Evolutionary conservation across 1,140 invertebrate genomes (phyloP), one percentile per base, ranked within the genome.

Genomic region (Choristoneura fumiferana): DNA sequence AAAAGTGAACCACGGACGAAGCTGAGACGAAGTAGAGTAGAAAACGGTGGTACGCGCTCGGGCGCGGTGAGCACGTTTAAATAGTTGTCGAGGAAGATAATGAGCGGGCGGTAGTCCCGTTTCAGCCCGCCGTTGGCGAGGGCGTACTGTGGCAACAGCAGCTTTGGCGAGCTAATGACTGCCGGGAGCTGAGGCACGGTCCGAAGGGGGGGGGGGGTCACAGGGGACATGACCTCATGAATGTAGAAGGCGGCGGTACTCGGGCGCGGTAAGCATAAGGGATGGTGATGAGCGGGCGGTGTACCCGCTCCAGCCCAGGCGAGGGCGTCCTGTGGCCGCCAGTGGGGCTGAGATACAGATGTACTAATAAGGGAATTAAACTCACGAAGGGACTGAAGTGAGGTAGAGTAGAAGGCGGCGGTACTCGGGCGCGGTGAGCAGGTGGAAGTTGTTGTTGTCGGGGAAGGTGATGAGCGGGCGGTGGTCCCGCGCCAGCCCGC

Each of bases 381-480:
- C 94, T 95, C 91, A 96, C 95, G 96, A 95, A 85, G 97, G 96
- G 69, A 99, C 96, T 77, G 96, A 97, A 60, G 97, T 97, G 74
- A 99, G 93, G 91, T 98, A 99, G 71, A 96, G 92, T 85, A 98
- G 94, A 62, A 99, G 93, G 81, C 96, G 94, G 76, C 95, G 93
- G 90, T 98, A 99, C 77, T 98, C 96, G 40, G 94, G 92, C 73
- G 98, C 96, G 33, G 92, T 92, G 37, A 99, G 90, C 49, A 94
- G 91, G 73, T 95, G 93, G 86, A 97, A 96, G 89, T 96, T 96
- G 73, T 94, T 94, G 79, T 95, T 93, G 90, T 98, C 97, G 43
- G 98, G 97, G 90, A 99, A 98, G 60, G 96, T 98, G 71, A 99
- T 94, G 65, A 99, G 93, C 10, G 97, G 96, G 76, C 95, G 96